A percentile compares a stretch with the other conserved stretches of the same genome.
phyloP scores from a whole-genome alignment of 2,888 invertebrate genomes.

The Tipula helvola region DNA sequence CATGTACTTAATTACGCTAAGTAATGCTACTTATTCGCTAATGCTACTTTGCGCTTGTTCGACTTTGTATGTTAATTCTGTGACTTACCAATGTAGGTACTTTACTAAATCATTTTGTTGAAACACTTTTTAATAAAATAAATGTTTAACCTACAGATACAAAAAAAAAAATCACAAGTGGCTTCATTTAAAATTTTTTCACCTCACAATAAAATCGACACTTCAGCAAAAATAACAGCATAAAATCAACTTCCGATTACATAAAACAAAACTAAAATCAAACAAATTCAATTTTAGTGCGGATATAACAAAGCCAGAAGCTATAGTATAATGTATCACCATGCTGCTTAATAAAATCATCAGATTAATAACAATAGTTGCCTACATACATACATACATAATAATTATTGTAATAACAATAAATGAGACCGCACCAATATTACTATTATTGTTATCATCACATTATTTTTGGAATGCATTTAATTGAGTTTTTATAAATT shows the following conservation, averaged over 20 bases:
- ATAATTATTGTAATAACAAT: neutral
- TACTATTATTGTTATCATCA: neutral
- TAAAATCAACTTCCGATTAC: neutral
- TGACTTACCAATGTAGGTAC: too few relatives aligned
- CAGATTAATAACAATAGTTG: neutral
- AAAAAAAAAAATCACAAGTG: too few relatives aligned
- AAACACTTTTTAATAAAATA: too few relatives aligned
- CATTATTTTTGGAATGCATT: neutral
- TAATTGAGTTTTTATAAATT: neutral
- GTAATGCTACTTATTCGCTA: too few relatives aligned
- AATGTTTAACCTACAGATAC: too few relatives aligned
- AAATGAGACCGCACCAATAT: neutral
- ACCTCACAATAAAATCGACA: neutral
- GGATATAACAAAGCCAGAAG: neutral
- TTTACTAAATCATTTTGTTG: too few relatives aligned
- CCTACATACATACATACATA: neutral
- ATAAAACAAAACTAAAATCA: neutral
- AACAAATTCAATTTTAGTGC: neutral
- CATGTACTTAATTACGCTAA: too few relatives aligned
- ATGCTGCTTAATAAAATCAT: neutral
- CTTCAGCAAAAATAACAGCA: neutral
- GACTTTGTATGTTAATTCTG: too few relatives aligned
- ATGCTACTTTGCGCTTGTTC: too few relatives aligned
- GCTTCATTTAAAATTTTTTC: neutral
- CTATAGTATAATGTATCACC: neutral